phyloP scores from a whole-genome alignment of 1,140 invertebrate species.

The Muscidifurax raptorellus region DNA sequence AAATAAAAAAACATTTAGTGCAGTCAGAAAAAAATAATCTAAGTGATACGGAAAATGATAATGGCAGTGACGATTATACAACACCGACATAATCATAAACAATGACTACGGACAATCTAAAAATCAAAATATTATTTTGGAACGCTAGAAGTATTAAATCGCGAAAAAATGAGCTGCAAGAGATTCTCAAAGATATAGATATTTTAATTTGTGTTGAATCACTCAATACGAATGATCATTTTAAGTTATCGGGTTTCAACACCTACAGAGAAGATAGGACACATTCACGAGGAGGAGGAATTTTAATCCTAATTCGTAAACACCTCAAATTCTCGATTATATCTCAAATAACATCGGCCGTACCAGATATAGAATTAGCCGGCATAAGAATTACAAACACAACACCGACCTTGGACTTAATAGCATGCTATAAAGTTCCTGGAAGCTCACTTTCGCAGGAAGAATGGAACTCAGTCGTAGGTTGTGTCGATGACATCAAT shows the following conservation, averaged over 20 bases:
- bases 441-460: not conserved
- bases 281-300: constrained; percentile 39
- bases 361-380: not conserved
- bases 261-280: constrained; percentile 20
- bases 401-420: too few species aligned
- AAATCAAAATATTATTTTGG: constrained; percentile 11
- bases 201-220: constrained; percentile 35
- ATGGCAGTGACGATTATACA: too few species aligned
- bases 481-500: not conserved
- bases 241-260: constrained; percentile 13
- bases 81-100: too few species aligned
- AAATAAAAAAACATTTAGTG: too few species aligned
- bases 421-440: too few species aligned
- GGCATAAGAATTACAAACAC: constrained; percentile 31
- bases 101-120: too few species aligned
- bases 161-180: not conserved
- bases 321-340: constrained; percentile 14
- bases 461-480: not conserved
- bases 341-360: not conserved
- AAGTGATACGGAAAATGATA: too few species aligned
- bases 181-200: constrained; percentile 22
- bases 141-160: constrained; percentile 24
- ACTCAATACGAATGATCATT: not conserved
- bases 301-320: constrained; percentile 15
- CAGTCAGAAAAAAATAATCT: too few species aligned